Evolutionary conservation across 1,140 invertebrate genomes (phyloP), one percentile per base, ranked within the genome.

Genomic region (Gonatopus flavifemur): DNA sequence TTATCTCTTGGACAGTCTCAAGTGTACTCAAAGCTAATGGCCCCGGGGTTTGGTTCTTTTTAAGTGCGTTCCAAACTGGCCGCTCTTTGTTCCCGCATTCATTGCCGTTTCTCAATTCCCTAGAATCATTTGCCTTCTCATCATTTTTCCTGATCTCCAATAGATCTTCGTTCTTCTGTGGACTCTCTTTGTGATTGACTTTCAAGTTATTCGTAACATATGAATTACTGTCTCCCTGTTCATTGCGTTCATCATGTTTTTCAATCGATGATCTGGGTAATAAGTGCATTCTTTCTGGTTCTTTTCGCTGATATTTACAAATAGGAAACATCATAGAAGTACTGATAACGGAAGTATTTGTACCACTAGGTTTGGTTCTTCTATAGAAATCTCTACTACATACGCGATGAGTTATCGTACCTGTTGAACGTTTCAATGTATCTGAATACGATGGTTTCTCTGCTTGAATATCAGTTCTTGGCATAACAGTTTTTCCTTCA

Each of bases 381-480:
- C 62, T 62, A 25, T n/a, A 19, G 6, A 36, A 24, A 16, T 68
- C 64, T 31, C 59, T 63, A 21, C 52, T 57, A 5, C 41, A 47
- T 8, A 22, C 48, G 12, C 44, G 36, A 7, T 33, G 13, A 0
- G 36, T n/a, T 16, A n/a, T 59, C n/a, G 56, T 33, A 15, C 50
- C 39, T 0, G 53, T 44, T 9, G 55, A 66, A 30, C 64, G 57
- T 39, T 67, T 56, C 2, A 71, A 69, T 1, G 71, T 74, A 31
- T 75, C 72, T 2, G 72, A 75, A 25, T 75, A 75, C 1, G 69
- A n/a, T 74, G 9, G 64, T 66, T 21, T 53, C 62, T 10, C 61
- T 46, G 2, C 25, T 54, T 15, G 25, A 10, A 16, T 24, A 39
- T 9, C 19, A 38, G 22, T 7, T 4, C n/a, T 28, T 20, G 13